Evolutionary conservation across 2,888 invertebrate genomes (phyloP).

Genomic region (Sinhomidia bicolor): DNA sequence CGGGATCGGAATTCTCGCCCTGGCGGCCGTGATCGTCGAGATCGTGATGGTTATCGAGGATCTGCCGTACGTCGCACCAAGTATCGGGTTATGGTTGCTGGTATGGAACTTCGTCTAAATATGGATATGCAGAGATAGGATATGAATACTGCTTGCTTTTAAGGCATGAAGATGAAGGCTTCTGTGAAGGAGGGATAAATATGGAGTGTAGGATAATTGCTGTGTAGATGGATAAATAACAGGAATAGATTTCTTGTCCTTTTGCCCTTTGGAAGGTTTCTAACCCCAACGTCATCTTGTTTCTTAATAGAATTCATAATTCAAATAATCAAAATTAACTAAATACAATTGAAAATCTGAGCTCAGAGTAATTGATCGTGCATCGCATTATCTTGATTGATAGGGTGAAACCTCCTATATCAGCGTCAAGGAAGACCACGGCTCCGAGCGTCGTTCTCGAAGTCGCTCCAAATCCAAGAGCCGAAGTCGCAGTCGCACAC

Average conservation of each 20-base stretch:
- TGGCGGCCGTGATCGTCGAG: not conserved
- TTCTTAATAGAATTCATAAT: too few relatives aligned
- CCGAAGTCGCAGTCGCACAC: not conserved
- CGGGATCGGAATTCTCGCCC: not conserved
- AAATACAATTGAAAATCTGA: slow-evolving; percentile 95
- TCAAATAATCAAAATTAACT: slow-evolving; percentile 98
- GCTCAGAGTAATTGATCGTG: too few relatives aligned
- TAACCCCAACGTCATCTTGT: slow-evolving; percentile 94
- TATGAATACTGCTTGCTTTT: not conserved
- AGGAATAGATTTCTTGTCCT: not conserved
- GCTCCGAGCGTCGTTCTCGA: not conserved
- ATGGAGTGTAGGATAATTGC: not conserved
- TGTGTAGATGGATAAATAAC: not conserved
- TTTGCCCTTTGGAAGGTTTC: slow-evolving; percentile 83
- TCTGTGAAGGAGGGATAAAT: not conserved
- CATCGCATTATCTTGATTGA: too few relatives aligned
- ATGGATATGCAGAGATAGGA: not conserved
- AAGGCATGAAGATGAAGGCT: not conserved
- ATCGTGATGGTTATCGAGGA: not conserved
- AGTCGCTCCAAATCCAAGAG: not conserved
- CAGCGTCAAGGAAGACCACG: slow-evolving; percentile 85
- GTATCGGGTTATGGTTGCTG: slow-evolving; percentile 38
- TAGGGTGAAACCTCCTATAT: slow-evolving; percentile 99
- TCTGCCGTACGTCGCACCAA: slow-evolving; percentile 2
- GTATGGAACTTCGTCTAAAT: slow-evolving; percentile 13